These are phyloP conservation scores for Mus spicilegus DNA, from an alignment of 2,113 vertebrate species.

Conservation along the genomic window DNA sequence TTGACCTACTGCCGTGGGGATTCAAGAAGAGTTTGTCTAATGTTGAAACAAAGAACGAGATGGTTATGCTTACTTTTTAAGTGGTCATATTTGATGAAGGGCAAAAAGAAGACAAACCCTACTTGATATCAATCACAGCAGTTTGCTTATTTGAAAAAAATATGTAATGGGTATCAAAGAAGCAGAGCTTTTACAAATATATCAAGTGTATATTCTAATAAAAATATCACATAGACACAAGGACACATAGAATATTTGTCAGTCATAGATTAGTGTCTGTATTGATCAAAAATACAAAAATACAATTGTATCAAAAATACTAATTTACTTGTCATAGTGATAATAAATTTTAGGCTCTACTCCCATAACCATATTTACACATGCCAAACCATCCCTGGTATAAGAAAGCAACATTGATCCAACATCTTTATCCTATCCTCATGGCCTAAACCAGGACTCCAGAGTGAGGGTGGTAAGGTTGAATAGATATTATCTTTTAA, in stretches of 20 bases:
- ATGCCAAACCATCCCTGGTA: neutral
- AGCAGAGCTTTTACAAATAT: neutral
- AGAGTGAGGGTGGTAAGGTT: neutral
- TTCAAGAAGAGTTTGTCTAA: neutral
- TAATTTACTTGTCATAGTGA: neutral
- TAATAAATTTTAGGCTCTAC: neutral
- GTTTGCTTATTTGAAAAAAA: constrained; percentile 55
- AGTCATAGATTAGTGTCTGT: neutral
- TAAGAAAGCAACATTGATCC: neutral
- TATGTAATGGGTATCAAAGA: constrained; percentile 20
- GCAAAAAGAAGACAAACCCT: neutral
- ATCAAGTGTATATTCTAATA: constrained; percentile 20
- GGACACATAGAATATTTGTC: constrained; percentile 7
- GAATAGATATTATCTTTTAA: neutral
- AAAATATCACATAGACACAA: constrained; percentile 46
- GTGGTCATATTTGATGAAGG: neutral
- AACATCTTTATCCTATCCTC: neutral
- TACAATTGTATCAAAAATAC: neutral
- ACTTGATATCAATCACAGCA: neutral
- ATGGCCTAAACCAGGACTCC: neutral
- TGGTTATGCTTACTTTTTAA: neutral
- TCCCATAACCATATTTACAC: neutral
- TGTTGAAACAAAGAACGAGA: neutral
- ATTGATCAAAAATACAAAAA: neutral
- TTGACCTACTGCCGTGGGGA: neutral